Evolutionary conservation across 2,113 vertebrate species (phyloP).

Genomic region (Eulacestoma nigropectus): DNA sequence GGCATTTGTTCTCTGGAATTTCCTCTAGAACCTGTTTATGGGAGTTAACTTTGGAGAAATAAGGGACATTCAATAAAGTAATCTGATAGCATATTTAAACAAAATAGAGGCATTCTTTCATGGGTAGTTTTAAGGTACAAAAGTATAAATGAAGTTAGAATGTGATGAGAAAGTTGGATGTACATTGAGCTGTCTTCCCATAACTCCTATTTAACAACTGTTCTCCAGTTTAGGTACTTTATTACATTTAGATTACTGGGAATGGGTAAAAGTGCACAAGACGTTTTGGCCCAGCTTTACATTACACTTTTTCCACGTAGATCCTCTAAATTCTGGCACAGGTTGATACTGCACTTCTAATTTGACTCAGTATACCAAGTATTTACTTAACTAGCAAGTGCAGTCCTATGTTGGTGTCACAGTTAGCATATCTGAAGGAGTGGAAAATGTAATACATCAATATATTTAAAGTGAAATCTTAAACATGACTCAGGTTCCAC

Average conservation of each 20-base stretch:
- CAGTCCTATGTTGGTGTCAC: background rate
- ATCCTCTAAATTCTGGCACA: background rate
- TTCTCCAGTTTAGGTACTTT: background rate
- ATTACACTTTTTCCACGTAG: background rate
- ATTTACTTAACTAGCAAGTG: background rate
- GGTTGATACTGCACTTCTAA: background rate
- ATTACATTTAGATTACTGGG: background rate
- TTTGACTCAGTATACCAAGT: background rate
- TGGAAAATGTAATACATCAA: background rate
- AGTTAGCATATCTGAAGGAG: background rate
- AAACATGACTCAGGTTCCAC: background rate
- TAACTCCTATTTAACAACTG: background rate
- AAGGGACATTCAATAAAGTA: background rate
- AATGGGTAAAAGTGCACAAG: background rate
- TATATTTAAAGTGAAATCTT: background rate
- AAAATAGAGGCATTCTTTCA: background rate
- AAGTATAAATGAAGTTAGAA: background rate
- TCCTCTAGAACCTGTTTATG: background rate
- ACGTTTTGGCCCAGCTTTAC: background rate
- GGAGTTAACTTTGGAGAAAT: background rate
- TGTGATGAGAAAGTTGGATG: background rate
- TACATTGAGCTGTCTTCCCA: background rate
- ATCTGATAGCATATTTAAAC: background rate
- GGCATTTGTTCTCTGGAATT: background rate
- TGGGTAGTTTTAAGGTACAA: background rate